Conservation (phyloP, 2,797 vertebrate species). For the Pygocentrus nattereri region DNA sequence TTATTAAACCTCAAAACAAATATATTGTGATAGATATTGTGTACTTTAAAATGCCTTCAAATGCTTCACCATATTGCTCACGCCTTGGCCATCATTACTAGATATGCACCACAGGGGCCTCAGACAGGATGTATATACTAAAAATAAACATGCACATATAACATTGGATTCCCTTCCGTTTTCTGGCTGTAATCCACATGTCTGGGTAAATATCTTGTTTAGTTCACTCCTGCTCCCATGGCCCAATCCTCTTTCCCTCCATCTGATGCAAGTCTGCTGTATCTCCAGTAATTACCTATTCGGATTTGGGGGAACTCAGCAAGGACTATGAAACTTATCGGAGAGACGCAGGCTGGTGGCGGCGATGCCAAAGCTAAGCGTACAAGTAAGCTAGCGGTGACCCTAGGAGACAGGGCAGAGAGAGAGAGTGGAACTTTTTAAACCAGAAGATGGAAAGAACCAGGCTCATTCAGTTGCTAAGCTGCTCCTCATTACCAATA, state of each 20-base stretch:
- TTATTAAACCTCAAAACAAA: too few species aligned
- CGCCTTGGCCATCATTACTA: not conserved
- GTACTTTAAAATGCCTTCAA: too few species aligned
- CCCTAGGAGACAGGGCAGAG: not conserved
- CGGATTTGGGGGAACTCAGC: constrained; percentile 30
- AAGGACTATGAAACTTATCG: constrained; percentile 20
- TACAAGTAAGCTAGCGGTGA: not conserved
- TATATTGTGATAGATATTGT: too few species aligned
- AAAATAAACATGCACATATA: not conserved
- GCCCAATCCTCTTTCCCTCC: constrained; percentile 4
- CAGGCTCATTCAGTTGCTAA: constrained; percentile 26
- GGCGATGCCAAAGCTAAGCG: not conserved
- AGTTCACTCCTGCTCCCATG: not conserved
- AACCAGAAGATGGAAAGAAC: constrained; percentile 20
- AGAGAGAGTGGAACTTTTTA: not conserved
- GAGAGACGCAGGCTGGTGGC: constrained; percentile 15
- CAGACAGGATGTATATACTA: not conserved
- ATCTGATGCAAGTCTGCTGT: constrained; percentile 17
- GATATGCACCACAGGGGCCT: not conserved
- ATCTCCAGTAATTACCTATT: constrained; percentile 37
- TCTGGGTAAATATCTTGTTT: not conserved
- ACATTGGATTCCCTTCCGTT: not conserved
- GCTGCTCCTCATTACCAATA: constrained; percentile 29
- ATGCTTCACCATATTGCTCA: too few species aligned
- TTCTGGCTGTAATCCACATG: not conserved